phyloP scores from a whole-genome alignment of 1,140 invertebrate species.

The Dendrolimus punctatus region DNA sequence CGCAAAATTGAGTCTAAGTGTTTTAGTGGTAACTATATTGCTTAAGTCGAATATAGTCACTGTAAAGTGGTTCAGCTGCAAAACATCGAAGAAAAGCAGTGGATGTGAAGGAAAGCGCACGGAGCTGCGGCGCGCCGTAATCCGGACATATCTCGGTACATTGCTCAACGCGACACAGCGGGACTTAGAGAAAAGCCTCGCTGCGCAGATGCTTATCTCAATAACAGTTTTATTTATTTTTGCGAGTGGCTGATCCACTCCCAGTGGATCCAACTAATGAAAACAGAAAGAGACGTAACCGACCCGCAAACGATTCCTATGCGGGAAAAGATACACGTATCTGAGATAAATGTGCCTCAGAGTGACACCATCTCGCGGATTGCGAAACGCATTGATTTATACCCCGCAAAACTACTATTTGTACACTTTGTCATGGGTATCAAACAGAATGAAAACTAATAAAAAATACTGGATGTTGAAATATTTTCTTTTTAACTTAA shows the following conservation, averaged over 20 bases:
- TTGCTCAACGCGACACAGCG: conserved; percentile 61
- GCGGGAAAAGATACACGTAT: conserved; percentile 5
- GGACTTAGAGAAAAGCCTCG: conserved; percentile 64
- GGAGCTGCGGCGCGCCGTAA: conserved; percentile 42
- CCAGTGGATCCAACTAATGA: conserved; percentile 57
- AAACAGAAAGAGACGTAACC: conserved; percentile 48
- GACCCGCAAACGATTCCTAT: conserved; percentile 12
- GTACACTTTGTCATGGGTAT: too few species aligned
- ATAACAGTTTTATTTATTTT: conserved; percentile 72
- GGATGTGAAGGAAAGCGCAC: conserved; percentile 34
- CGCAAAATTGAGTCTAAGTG: too few species aligned
- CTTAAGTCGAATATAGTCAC: conserved; percentile 14
- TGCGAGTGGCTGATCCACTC: conserved; percentile 58
- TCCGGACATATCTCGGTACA: conserved; percentile 66
- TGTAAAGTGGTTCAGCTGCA: conserved; percentile 53
- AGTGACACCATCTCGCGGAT: too few species aligned
- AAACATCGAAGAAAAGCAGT: conserved; percentile 50
- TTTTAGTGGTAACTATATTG: background rate
- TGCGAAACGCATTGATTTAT: too few species aligned
- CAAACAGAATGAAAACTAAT: too few species aligned
- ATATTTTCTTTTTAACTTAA: too few species aligned
- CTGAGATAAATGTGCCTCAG: conserved; percentile 11
- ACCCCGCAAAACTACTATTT: too few species aligned
- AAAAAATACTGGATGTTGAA: too few species aligned
- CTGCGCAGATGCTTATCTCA: conserved; percentile 69